Conservation (phyloP, 2,888 invertebrate genomes). For the Gasteruption jaculator region DNA sequence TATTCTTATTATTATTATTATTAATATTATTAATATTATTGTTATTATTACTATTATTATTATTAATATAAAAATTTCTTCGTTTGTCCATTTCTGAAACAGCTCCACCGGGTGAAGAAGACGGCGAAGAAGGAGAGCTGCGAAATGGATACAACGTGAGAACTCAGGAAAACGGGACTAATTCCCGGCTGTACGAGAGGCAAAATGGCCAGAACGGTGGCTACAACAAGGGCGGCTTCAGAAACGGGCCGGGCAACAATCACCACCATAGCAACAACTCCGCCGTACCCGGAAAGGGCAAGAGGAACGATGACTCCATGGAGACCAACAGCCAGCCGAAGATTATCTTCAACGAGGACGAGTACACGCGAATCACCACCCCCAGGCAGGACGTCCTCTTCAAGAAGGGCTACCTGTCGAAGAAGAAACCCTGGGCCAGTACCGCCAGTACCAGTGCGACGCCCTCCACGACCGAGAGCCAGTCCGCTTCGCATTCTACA, state of each 20-base stretch:
- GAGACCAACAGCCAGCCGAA: slow-evolving; percentile 51
- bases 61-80: neutral
- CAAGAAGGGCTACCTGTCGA: slow-evolving; percentile 65
- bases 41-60: neutral
- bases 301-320: slow-evolving; percentile 31
- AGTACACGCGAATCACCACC: slow-evolving; percentile 67
- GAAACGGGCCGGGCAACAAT: slow-evolving; percentile 30
- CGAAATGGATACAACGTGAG: slow-evolving; percentile 35
- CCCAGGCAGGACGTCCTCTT: slow-evolving; percentile 68
- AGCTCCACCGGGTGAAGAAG: slow-evolving; percentile 48
- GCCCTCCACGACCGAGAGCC: slow-evolving; percentile 49
- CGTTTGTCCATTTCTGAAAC: slow-evolving; percentile 14
- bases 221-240: slow-evolving; percentile 31
- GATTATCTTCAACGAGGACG: slow-evolving; percentile 60
- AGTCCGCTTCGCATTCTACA: slow-evolving; percentile 49
- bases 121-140: slow-evolving; percentile 44
- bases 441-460: slow-evolving; percentile 48
- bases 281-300: slow-evolving; percentile 30
- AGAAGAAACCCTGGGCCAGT: slow-evolving; percentile 52
- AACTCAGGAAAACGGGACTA: slow-evolving; percentile 34
- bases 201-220: slow-evolving; percentile 27
- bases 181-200: slow-evolving; percentile 21
- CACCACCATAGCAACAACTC: slow-evolving; percentile 30
- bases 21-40: neutral
- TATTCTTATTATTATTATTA: no score